Evolutionary conservation across 2,113 vertebrate species (phyloP).

Genomic region (Petromus typicus): DNA sequence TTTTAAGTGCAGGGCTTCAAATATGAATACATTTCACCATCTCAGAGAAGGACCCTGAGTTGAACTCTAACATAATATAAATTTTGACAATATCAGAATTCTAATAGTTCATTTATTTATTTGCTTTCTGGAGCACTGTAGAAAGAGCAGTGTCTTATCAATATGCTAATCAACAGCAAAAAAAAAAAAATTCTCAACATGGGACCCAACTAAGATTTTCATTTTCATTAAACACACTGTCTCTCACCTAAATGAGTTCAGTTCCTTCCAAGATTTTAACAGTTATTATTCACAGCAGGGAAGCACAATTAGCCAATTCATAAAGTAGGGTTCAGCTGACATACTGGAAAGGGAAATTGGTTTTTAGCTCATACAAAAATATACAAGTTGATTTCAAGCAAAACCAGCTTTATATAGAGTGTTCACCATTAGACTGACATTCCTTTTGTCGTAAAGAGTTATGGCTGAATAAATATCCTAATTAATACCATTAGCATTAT

Average conservation of each 20-base stretch:
- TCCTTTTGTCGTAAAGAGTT: neutral
- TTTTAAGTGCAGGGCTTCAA: conserved; percentile 67
- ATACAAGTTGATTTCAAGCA: conserved; percentile 29
- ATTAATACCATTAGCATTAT: neutral
- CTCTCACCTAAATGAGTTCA: conserved; percentile 47
- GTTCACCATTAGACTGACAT: neutral
- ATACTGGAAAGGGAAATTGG: conserved; percentile 32
- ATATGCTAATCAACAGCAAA: conserved; percentile 48
- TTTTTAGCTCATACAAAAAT: conserved; percentile 33
- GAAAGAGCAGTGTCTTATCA: conserved; percentile 23
- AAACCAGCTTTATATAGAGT: conserved; percentile 53
- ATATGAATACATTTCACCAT: conserved; percentile 58
- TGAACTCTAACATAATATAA: conserved; percentile 47
- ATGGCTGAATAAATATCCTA: neutral
- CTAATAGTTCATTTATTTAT: conserved; percentile 42
- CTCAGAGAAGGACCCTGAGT: conserved; percentile 50
- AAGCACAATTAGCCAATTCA: conserved; percentile 61
- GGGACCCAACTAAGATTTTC: conserved; percentile 34
- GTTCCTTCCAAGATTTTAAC: conserved; percentile 39
- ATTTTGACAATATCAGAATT: conserved; percentile 53
- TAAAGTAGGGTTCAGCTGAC: conserved; percentile 25
- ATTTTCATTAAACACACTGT: conserved; percentile 60
- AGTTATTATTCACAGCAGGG: conserved; percentile 45
- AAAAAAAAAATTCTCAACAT: conserved; percentile 50
- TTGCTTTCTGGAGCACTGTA: conserved; percentile 31